phyloP scores from a whole-genome alignment of 2,888 invertebrate species.

The Sturmia bella region DNA sequence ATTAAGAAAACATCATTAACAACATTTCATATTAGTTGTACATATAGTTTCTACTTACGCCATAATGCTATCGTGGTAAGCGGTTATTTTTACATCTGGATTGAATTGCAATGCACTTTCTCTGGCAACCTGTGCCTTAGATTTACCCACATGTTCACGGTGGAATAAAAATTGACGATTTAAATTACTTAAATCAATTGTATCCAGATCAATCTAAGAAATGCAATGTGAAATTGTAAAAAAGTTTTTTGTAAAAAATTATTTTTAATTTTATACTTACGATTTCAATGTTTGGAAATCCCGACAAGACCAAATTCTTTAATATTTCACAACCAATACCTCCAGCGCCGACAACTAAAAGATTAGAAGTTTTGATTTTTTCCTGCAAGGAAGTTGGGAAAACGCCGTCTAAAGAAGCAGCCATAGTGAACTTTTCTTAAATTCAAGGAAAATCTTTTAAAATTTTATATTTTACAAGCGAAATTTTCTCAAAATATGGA shows the following conservation, averaged over 20 bases:
- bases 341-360: slow-evolving; percentile 97
- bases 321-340: slow-evolving; percentile 99
- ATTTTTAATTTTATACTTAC: slow-evolving; percentile 82
- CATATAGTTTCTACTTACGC: slow-evolving; percentile 84
- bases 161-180: slow-evolving; percentile 99
- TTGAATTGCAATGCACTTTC: slow-evolving; percentile 94
- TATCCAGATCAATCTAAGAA: slow-evolving; percentile 98
- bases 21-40: neutral
- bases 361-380: slow-evolving; percentile 87
- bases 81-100: slow-evolving; percentile 92
- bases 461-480: too few relatives aligned
- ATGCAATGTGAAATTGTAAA: slow-evolving; percentile 81
- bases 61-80: slow-evolving; percentile 96
- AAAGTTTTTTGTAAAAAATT: neutral
- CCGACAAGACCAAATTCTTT: slow-evolving; percentile 97
- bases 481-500: neutral
- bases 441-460: too few relatives aligned
- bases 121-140: slow-evolving; percentile 95
- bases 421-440: slow-evolving; percentile 84
- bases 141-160: slow-evolving; percentile 98
- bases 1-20: slow-evolving; percentile 58
- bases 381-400: slow-evolving; percentile 86
- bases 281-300: slow-evolving; percentile 96
- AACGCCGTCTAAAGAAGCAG: slow-evolving; percentile 86
- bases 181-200: slow-evolving; percentile 99